Conservation (phyloP, 2,888 invertebrate genomes). For the Hyposoter didymator region DNA sequence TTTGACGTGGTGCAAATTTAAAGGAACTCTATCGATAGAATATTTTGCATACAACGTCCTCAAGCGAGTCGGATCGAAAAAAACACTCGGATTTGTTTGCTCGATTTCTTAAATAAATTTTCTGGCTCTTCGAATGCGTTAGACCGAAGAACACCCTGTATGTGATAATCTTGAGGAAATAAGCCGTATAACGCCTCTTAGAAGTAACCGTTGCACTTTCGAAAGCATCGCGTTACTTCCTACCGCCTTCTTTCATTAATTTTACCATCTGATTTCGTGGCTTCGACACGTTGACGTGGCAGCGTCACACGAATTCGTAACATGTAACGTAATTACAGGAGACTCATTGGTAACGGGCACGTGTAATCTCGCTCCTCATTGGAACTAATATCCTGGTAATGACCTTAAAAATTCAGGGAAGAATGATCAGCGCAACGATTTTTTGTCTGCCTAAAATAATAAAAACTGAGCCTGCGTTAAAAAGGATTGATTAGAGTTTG, state of each 20-base stretch:
- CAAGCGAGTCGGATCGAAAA: not conserved
- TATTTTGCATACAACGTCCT: not conserved
- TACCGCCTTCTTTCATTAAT: slow-evolving; percentile 44
- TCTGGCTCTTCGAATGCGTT: not conserved
- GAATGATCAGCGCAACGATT: not conserved
- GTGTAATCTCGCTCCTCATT: not conserved
- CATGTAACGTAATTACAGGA: slow-evolving; percentile 62
- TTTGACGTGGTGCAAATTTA: too few species aligned
- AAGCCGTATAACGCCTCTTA: slow-evolving; percentile 64
- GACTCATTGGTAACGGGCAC: slow-evolving; percentile 11
- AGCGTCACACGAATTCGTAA: slow-evolving; percentile 67
- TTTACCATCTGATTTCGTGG: slow-evolving; percentile 54
- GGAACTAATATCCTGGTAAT: slow-evolving; percentile 8
- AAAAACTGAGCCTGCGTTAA: not conserved
- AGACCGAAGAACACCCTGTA: not conserved
- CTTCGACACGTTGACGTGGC: slow-evolving; percentile 68
- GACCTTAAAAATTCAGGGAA: not conserved
- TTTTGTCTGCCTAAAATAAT: not conserved
- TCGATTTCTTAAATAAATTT: not conserved
- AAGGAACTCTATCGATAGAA: too few species aligned
- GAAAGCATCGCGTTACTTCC: slow-evolving; percentile 63
- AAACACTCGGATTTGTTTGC: not conserved
- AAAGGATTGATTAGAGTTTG: not conserved
- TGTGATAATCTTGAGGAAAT: slow-evolving; percentile 6
- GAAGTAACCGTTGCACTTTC: slow-evolving; percentile 73